phyloP scores from a whole-genome alignment of 2,888 invertebrate genomes.

The Aquatica leii region DNA sequence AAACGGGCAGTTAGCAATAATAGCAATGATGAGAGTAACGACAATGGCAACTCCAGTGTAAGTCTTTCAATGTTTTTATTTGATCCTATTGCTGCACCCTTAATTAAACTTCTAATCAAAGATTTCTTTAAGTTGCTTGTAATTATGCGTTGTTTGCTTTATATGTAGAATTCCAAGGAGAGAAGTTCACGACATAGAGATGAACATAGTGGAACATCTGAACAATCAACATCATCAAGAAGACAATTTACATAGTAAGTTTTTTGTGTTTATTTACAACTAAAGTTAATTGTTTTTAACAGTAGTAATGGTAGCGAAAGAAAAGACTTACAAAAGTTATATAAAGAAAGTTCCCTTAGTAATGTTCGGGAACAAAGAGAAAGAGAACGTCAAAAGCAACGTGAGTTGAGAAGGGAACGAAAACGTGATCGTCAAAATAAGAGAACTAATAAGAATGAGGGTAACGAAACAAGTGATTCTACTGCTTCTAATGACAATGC shows the following conservation, averaged over 20 bases:
- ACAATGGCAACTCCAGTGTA: slow-evolving; percentile 55
- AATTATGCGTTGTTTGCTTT: slow-evolving; percentile 32
- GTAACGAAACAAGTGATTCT: slow-evolving; percentile 36
- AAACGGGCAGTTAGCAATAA: slow-evolving; percentile 52
- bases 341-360: slow-evolving; percentile 53
- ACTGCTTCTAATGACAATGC: slow-evolving; percentile 42
- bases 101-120: not conserved
- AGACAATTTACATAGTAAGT: slow-evolving; percentile 41
- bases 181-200: slow-evolving; percentile 53
- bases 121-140: slow-evolving; percentile 2
- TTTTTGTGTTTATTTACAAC: slow-evolving; percentile 20
- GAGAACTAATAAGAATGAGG: slow-evolving; percentile 51
- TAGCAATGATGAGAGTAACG: slow-evolving; percentile 54
- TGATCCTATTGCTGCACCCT: not conserved
- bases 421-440: slow-evolving; percentile 55
- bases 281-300: slow-evolving; percentile 25
- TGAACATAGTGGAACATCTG: slow-evolving; percentile 50
- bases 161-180: slow-evolving; percentile 51
- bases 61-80: slow-evolving; percentile 39
- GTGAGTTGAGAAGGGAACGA: slow-evolving; percentile 32
- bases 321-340: slow-evolving; percentile 56
- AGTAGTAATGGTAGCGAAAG: slow-evolving; percentile 49
- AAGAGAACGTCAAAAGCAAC: slow-evolving; percentile 41
- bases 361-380: slow-evolving; percentile 51
- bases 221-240: slow-evolving; percentile 38